phyloP scores from a whole-genome alignment of 2,113 vertebrate species.

The Piaya cayana region DNA sequence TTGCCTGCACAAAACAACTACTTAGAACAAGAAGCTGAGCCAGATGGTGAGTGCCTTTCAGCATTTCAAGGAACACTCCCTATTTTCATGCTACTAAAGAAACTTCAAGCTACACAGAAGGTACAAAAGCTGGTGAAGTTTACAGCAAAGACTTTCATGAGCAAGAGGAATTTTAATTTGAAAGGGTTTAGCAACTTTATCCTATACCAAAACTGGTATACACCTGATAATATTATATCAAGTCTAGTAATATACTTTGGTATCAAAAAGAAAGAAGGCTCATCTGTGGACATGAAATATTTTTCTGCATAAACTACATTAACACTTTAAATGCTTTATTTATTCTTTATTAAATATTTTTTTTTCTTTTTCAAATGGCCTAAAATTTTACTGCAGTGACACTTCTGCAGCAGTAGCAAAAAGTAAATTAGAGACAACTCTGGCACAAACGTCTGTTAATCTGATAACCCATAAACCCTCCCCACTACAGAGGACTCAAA shows the following conservation, averaged over 20 bases:
- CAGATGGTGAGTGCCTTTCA: not conserved
- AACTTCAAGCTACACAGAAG: not conserved
- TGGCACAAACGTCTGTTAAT: slow-evolving; percentile 23
- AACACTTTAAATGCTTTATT: not conserved
- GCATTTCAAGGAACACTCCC: not conserved
- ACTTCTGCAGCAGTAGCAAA: not conserved
- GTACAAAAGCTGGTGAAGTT: not conserved
- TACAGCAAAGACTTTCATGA: not conserved
- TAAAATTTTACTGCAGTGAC: not conserved
- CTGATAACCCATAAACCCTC: slow-evolving; percentile 38
- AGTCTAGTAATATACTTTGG: not conserved
- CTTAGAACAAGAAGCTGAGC: not conserved
- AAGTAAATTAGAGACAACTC: slow-evolving; percentile 4
- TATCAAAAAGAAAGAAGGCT: not conserved
- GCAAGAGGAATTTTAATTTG: not conserved
- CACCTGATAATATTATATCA: not conserved
- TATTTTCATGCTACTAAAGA: not conserved
- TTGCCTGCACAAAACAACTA: not conserved
- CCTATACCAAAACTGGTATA: not conserved
- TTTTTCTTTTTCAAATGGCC: not conserved
- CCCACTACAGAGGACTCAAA: not conserved
- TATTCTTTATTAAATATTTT: not conserved
- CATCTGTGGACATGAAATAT: not conserved
- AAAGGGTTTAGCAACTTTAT: not conserved
- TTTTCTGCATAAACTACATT: not conserved